Evolutionary conservation across 92 coral and sea anemone species (phyloP).

Genomic region (Porites rus): DNA sequence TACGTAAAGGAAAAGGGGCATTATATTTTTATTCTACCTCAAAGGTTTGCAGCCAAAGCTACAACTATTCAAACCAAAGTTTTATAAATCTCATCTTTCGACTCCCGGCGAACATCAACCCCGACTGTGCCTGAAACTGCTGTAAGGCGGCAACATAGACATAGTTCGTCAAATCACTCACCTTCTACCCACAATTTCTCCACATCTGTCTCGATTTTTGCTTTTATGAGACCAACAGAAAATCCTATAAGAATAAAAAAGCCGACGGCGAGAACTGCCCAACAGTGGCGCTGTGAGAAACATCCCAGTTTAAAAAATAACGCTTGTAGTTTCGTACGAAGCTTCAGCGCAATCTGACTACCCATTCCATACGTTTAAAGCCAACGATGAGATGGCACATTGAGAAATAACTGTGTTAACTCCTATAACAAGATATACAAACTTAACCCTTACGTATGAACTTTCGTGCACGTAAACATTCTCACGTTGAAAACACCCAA

Average conservation of each 20-base stretch:
- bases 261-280: conserved; percentile 73
- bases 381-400: neutral
- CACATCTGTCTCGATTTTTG: conserved; percentile 87
- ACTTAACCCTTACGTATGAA: too few relatives aligned
- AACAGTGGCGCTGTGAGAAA: conserved; percentile 63
- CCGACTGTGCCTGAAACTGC: too few relatives aligned
- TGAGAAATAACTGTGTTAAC: neutral
- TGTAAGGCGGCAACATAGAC: too few relatives aligned
- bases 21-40: neutral
- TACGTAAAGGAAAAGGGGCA: neutral
- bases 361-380: conserved; percentile 38
- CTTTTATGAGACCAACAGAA: conserved; percentile 75
- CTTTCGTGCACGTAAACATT: neutral
- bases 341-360: conserved; percentile 61
- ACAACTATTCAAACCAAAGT: neutral
- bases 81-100: neutral
- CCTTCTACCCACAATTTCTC: conserved; percentile 99
- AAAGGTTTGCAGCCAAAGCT: neutral
- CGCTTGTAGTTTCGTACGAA: conserved; percentile 86
- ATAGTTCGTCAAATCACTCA: conserved; percentile 30
- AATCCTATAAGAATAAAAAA: conserved; percentile 68
- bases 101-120: too few relatives aligned
- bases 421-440: neutral
- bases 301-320: conserved; percentile 81
- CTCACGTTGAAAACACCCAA: neutral